These are phyloP conservation scores for Cryptocephalus primarius DNA, from an alignment of 2,888 invertebrate species.

Conservation along the genomic window DNA sequence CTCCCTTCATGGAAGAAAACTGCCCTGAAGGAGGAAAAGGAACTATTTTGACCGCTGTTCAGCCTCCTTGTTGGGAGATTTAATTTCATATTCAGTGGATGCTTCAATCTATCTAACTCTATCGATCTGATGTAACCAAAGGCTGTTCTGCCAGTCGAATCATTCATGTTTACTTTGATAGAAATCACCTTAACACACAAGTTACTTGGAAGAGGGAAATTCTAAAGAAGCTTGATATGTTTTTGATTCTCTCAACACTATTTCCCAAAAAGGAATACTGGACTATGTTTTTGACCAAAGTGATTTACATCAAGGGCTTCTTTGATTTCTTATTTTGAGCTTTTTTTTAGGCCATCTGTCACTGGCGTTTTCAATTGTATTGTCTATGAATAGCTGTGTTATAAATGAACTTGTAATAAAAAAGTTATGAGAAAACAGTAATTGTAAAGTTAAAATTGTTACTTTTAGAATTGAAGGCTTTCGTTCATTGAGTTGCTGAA, in stretches of 20 bases:
- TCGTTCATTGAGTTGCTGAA: constrained; percentile 18
- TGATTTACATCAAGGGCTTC: too few relatives aligned
- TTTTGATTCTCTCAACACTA: too few relatives aligned
- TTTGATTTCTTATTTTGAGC: constrained; percentile 5
- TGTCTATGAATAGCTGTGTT: constrained; percentile 19
- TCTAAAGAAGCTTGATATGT: too few relatives aligned
- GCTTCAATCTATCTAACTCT: constrained; percentile 12
- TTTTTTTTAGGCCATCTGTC: too few relatives aligned
- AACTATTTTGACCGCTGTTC: constrained; percentile 62
- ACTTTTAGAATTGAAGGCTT: constrained; percentile 19
- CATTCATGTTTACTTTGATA: not conserved
- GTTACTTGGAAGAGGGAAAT: too few relatives aligned
- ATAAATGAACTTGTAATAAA: constrained; percentile 5
- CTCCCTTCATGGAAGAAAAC: constrained; percentile 88
- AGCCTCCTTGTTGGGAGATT: constrained; percentile 13
- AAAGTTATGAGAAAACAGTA: not conserved
- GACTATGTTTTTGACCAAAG: too few relatives aligned
- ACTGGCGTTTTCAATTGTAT: constrained; percentile 5
- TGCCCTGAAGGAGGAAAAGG: constrained; percentile 79
- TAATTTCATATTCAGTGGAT: constrained; percentile 15
- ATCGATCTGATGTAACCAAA: constrained; percentile 17
- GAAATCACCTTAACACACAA: too few relatives aligned
- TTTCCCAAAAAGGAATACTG: too few relatives aligned
- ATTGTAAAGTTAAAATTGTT: constrained; percentile 18
- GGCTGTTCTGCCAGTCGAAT: not conserved